Evolutionary conservation across 2,113 vertebrate species (phyloP).

Genomic region (Alouatta palliata): DNA sequence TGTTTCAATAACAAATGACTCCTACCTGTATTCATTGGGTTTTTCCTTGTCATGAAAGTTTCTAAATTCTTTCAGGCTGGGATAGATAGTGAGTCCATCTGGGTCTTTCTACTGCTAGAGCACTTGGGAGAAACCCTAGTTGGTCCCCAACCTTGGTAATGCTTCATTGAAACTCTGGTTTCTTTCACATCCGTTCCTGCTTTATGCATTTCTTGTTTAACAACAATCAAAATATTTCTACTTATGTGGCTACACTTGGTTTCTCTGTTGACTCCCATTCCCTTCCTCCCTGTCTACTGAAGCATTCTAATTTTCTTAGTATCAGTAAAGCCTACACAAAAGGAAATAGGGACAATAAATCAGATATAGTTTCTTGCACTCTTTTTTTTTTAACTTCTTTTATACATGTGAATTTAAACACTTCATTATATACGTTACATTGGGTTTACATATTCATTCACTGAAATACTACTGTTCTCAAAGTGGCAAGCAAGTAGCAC

Average conservation of each 20-base stretch:
- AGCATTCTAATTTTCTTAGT: conserved; percentile 9
- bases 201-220: not conserved
- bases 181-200: not conserved
- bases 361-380: not conserved
- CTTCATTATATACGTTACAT: not conserved
- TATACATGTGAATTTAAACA: not conserved
- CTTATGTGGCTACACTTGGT: not conserved
- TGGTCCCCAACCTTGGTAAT: not conserved
- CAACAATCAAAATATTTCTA: not conserved
- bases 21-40: not conserved
- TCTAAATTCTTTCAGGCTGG: conserved; percentile 26
- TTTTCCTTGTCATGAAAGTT: conserved; percentile 32
- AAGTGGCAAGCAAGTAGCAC: not conserved
- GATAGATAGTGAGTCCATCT: not conserved
- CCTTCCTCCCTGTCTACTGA: not conserved
- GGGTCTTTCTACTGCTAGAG: not conserved
- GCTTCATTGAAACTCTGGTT: not conserved
- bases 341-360: not conserved
- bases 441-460: not conserved
- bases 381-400: not conserved
- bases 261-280: conserved; percentile 5
- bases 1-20: conserved; percentile 34
- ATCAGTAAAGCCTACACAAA: not conserved
- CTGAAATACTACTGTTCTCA: not conserved
- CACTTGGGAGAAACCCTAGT: not conserved